Evolutionary conservation across 2,113 vertebrate genomes (phyloP).

Genomic region (Mormyrus iriodes): DNA sequence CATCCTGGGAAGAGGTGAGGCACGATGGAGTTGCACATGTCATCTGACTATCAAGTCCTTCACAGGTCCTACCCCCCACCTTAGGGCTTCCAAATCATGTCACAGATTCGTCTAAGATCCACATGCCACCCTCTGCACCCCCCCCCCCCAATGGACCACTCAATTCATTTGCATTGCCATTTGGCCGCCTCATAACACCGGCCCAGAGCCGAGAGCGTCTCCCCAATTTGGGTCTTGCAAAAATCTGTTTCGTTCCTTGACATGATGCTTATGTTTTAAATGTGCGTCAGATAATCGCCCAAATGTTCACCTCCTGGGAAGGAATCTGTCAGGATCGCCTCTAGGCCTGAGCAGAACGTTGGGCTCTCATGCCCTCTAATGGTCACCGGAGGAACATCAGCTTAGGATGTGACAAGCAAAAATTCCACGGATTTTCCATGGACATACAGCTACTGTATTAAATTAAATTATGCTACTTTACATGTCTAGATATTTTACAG

Average conservation of each 20-base stretch:
- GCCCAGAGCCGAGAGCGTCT: neutral
- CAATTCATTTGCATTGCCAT: neutral
- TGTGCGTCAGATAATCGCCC: constrained; percentile 19
- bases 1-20: neutral
- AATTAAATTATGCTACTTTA: neutral
- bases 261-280: neutral
- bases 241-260: constrained; percentile 12
- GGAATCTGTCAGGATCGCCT: constrained; percentile 30
- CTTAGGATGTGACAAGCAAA: neutral
- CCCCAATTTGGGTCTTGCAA: neutral
- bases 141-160: neutral
- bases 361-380: constrained; percentile 81
- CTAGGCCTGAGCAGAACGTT: constrained; percentile 50
- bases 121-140: neutral
- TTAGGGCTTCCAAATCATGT: neutral
- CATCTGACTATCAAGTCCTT: neutral
- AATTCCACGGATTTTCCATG: neutral
- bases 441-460: neutral
- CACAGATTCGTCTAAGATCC: neutral
- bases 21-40: neutral
- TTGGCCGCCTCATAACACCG: neutral
- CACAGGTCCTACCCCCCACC: neutral
- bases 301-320: constrained; percentile 35
- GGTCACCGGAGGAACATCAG: constrained; percentile 53
- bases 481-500: neutral